Evolutionary conservation across 2,797 vertebrate species (phyloP).

Genomic region (Gadopsis bispinosus): DNA sequence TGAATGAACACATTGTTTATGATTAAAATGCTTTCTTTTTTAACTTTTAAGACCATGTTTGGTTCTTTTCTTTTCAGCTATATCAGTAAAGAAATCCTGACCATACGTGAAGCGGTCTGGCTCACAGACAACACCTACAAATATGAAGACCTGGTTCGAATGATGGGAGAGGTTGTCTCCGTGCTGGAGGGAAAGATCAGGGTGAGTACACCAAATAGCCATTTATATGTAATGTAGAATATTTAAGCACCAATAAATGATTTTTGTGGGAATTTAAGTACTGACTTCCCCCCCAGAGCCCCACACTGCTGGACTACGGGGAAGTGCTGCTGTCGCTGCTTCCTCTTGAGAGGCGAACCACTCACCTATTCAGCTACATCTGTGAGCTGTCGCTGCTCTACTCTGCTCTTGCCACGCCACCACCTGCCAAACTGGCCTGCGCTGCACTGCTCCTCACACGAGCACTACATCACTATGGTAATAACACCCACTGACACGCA

Average conservation of each 20-base stretch:
- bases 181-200: slow-evolving; percentile 93
- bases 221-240: no score
- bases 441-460: slow-evolving; percentile 91
- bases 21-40: background rate
- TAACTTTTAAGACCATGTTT: background rate
- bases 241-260: background rate
- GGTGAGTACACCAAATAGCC: slow-evolving; percentile 63
- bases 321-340: slow-evolving; percentile 89
- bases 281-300: slow-evolving; percentile 80
- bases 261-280: background rate
- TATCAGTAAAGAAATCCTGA: slow-evolving; percentile 96
- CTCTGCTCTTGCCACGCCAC: slow-evolving; percentile 85
- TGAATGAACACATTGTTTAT: background rate
- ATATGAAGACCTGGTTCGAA: slow-evolving; percentile 96
- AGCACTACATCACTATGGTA: slow-evolving; percentile 92
- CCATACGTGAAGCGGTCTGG: slow-evolving; percentile 97
- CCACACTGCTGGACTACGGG: slow-evolving; percentile 93
- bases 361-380: slow-evolving; percentile 93
- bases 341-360: slow-evolving; percentile 85
- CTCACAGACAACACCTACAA: slow-evolving; percentile 99
- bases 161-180: slow-evolving; percentile 98
- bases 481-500: slow-evolving; percentile 23
- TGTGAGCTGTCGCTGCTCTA: slow-evolving; percentile 94
- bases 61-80: slow-evolving; percentile 74
- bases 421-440: slow-evolving; percentile 89